Conservation (phyloP, 2,113 vertebrate genomes). For the Cyprinodon brontotheroides region DNA sequence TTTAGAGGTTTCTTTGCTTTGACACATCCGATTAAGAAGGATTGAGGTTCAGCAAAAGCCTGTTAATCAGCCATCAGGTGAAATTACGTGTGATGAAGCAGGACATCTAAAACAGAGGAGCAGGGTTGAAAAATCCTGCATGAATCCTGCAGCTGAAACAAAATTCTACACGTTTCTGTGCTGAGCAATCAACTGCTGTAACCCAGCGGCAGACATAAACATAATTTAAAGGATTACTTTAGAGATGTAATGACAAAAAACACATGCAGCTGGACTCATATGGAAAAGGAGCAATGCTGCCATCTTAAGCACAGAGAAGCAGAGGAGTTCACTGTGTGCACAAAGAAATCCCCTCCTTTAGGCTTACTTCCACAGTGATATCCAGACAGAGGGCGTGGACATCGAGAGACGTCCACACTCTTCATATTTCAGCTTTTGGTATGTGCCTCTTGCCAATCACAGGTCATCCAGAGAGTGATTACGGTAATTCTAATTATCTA, state of each 20-base stretch:
- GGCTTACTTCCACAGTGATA: constrained; percentile 16
- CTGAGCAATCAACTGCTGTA: no score
- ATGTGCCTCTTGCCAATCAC: constrained; percentile 73
- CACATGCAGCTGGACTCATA: neutral
- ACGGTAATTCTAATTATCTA: constrained; percentile 81
- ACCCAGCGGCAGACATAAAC: no score
- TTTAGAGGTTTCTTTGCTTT: no score
- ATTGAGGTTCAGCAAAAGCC: no score
- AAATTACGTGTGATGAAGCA: no score
- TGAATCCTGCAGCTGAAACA: neutral
- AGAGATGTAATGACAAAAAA: neutral
- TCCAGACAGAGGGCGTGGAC: constrained; percentile 9
- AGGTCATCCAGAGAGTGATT: constrained; percentile 78
- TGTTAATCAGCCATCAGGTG: no score
- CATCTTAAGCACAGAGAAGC: constrained; percentile 31
- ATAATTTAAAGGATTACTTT: no score
- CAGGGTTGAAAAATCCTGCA: neutral
- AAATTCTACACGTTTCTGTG: neutral
- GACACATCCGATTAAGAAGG: no score
- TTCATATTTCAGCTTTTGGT: constrained; percentile 57
- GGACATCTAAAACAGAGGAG: neutral
- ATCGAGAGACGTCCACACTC: constrained; percentile 37
- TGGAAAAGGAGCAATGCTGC: constrained; percentile 45
- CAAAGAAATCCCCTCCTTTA: constrained; percentile 4
- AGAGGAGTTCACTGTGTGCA: neutral